Evolutionary conservation across 1,140 invertebrate genomes (phyloP), one percentile per base, ranked within the genome.

Genomic region (Chymomyza costata): DNA sequence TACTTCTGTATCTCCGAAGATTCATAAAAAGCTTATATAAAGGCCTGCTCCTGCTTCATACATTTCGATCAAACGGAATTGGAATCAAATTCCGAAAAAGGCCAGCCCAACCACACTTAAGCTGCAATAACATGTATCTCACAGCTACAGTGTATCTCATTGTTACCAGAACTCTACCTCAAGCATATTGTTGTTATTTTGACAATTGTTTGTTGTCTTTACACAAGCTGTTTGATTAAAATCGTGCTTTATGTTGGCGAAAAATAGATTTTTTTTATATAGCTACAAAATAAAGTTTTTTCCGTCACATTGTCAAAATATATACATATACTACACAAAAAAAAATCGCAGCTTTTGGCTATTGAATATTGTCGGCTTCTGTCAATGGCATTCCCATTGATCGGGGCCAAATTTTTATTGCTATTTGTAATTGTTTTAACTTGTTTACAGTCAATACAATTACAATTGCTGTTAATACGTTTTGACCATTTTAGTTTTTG

Each of bases 261-360:
- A n/a, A n/a, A n/a, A n/a, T 37, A 30, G 46, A 40, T 76, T 76
- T 52, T 78, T 69, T n/a, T n/a, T n/a, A n/a, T n/a, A n/a, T n/a
- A n/a, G n/a, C n/a, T n/a, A n/a, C n/a, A n/a, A n/a, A n/a, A n/a
- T n/a, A n/a, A n/a, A n/a, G n/a, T 65, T 48, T 76, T 68, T 70
- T 70, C 60, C 65, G 71, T 63, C 65, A 70, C 57, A 78, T 78
- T 76, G 60, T 62, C 41, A 61, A 65, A 59, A 65, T 49, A 61
- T 62, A n/a, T n/a, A n/a, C n/a, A n/a, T n/a, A n/a, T n/a, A n/a
- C n/a, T n/a, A n/a, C n/a, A n/a, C n/a, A n/a, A n/a, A n/a, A n/a
- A n/a, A n/a, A n/a, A n/a, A n/a, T 74, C 60, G 48, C 70, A 74
- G 55, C 51, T 69, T 78, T 76, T 48, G 56, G 55, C 61, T 49